Conservation (phyloP, 2,888 invertebrate species). For the Ophonus ardosiacus region DNA sequence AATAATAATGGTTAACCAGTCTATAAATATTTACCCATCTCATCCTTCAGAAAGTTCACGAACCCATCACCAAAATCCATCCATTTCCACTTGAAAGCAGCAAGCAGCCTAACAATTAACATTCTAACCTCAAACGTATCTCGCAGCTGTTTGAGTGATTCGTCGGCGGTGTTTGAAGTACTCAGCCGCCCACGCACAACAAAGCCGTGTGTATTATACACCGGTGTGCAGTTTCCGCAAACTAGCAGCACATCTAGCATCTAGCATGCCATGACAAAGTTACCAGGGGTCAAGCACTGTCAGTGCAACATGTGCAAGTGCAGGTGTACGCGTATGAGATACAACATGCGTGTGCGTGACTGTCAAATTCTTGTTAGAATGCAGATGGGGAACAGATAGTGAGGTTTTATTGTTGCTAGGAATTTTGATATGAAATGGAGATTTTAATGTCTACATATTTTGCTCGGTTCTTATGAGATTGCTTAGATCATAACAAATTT, state of each 20-base stretch:
- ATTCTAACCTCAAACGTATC: constrained; percentile 1
- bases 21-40: not conserved
- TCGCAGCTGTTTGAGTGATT: constrained; percentile 1
- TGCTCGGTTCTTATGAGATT: no score
- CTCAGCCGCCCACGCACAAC: constrained; percentile 18
- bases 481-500: no score
- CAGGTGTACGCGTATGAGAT: constrained; percentile 28
- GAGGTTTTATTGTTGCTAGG: not conserved
- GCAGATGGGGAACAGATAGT: not conserved
- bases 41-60: not conserved
- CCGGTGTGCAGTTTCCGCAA: constrained; percentile 13
- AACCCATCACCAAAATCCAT: not conserved
- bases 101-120: not conserved
- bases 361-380: constrained; percentile 27
- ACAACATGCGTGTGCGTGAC: constrained; percentile 11
- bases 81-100: not conserved
- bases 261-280: not conserved
- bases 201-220: not conserved
- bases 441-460: not conserved
- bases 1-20: not conserved
- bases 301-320: constrained; percentile 33
- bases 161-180: constrained; percentile 13
- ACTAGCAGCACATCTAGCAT: constrained; percentile 15
- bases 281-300: constrained; percentile 28
- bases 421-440: not conserved